A percentile compares a stretch with the other conserved stretches of the same genome.
Evolutionary conservation across 23 tunicate genomes (phyloP).

Genomic region (Styela plicata): DNA sequence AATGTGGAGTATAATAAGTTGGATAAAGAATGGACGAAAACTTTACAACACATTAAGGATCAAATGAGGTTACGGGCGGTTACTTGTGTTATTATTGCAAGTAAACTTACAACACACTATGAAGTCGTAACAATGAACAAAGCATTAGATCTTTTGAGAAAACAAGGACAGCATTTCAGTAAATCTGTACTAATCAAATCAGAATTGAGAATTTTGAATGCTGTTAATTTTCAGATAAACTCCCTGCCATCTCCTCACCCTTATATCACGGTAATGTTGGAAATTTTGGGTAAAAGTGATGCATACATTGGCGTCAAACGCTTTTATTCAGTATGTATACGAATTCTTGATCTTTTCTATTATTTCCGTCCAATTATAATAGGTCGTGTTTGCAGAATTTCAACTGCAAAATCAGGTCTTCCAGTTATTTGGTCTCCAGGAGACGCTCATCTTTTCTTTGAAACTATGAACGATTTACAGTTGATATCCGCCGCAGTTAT

Average conservation of each 20-base stretch:
- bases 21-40: constrained; percentile 40
- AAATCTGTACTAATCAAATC: constrained; percentile 35
- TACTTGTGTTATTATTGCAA: constrained; percentile 43
- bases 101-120: constrained; percentile 27
- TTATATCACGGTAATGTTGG: constrained; percentile 23
- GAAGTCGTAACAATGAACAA: constrained; percentile 16
- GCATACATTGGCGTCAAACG: neutral
- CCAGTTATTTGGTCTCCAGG: neutral
- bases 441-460: neutral
- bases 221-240: constrained; percentile 26
- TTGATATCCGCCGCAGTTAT: neutral
- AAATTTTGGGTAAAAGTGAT: constrained; percentile 19
- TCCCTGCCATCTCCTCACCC: constrained; percentile 30
- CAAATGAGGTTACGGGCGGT: constrained; percentile 57
- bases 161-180: constrained; percentile 24
- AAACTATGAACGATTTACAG: neutral
- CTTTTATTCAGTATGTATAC: neutral
- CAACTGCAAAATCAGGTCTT: neutral
- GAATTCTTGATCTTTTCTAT: constrained; percentile 7
- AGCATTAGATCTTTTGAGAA: constrained; percentile 20
- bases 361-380: constrained; percentile 3
- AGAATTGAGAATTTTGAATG: constrained; percentile 51
- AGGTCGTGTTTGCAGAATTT: neutral
- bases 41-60: constrained; percentile 37
- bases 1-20: neutral